Base-by-base conservation (phyloP, 2,113 vertebrate genomes). In the Riparia riparia region DNA sequence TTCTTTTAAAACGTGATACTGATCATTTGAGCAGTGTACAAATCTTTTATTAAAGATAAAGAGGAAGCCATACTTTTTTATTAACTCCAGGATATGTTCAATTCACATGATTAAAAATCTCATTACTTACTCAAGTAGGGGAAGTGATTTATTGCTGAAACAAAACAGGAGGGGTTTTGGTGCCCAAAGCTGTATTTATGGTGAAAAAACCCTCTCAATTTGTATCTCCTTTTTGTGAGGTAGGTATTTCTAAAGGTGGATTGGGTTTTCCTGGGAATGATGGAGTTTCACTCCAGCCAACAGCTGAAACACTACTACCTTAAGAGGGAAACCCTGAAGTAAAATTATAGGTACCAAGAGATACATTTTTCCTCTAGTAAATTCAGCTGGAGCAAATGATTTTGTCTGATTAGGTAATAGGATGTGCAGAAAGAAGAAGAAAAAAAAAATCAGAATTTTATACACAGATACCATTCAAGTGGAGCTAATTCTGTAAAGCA, bases 11-110 rank as follows among this genome's bases (percentile, higher is more conserved):
- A 97, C 97, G 90, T 94, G 97, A 97, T 95, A 90, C 95, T 92
- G 93, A 97, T 98, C 95, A 97, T 97, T 97, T 91, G 92, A 97
- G 93, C 89, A 96, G 95, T 97, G 95, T 98, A 97, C 98, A 98
- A 98, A 98, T 98, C 97, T 98, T 98, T 98, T 98, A 98, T 98
- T 98, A 98, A 97, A 97, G 97, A 96, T 97, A 97, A 98, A 98
- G 98, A 97, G 90, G 93, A 97, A 95, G 94, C 97, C 96, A 95
- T 98, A 85, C 69, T 69, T 97, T 98, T 98, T 97, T 98, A 98
- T 98, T 98, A 98, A 98, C 96, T 97, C 58, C 91, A 97, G 96
- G 97, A 97, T 97, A 96, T 73, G 90, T 96, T 97, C 97, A 96
- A 97, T 97, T 95, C 93, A 82, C 92, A 96, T 97, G 97, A 98